These are phyloP conservation scores for Strix aluco DNA, from an alignment of 2,113 vertebrate genomes.

Conservation along the genomic window DNA sequence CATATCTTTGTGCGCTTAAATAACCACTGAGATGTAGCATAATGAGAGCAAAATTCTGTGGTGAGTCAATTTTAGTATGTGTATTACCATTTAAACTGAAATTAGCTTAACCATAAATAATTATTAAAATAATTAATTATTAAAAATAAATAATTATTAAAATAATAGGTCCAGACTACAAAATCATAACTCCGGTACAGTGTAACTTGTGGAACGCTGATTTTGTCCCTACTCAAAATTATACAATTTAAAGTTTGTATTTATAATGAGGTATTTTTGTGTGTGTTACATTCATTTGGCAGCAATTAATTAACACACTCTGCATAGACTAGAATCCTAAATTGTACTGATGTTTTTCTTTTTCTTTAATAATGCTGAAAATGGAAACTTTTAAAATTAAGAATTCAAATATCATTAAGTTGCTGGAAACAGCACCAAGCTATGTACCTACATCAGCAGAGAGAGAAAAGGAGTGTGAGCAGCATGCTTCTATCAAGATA, in stretches of 20 bases:
- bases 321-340: neutral
- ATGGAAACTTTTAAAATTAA: slow-evolving; percentile 58
- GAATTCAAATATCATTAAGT: slow-evolving; percentile 88
- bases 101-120: neutral
- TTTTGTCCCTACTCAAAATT: neutral
- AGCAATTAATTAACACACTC: neutral
- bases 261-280: neutral
- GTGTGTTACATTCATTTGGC: neutral
- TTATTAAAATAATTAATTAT: neutral
- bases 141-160: neutral
- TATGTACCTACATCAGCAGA: slow-evolving; percentile 50
- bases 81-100: neutral
- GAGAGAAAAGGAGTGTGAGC: slow-evolving; percentile 22
- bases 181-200: neutral
- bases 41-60: neutral
- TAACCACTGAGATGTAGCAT: neutral
- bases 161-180: neutral
- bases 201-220: neutral
- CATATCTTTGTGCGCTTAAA: neutral
- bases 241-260: neutral
- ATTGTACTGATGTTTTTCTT: neutral
- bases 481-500: slow-evolving; percentile 47
- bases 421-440: slow-evolving; percentile 81
- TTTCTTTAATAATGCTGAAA: slow-evolving; percentile 26
- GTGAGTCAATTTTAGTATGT: neutral